Evolutionary conservation across 92 coral and sea anemone species (phyloP).

Genomic region (Zoanthus solanderi): DNA sequence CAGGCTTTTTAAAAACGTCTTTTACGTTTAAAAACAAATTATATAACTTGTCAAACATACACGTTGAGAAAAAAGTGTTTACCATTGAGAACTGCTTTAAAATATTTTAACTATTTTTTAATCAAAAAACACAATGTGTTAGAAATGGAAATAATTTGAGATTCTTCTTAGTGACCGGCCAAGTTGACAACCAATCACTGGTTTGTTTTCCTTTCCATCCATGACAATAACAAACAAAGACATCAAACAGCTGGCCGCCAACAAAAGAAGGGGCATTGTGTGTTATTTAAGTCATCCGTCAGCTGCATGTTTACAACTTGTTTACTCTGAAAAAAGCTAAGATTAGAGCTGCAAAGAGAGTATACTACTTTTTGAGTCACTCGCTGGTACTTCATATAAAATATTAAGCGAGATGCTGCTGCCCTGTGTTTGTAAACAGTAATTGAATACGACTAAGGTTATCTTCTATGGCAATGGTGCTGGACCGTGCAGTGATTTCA

Average conservation of each 20-base stretch:
- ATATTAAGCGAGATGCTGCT: not conserved
- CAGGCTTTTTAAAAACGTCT: not conserved
- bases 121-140: no score
- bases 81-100: not conserved
- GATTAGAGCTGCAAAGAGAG: no score
- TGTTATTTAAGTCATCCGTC: not conserved
- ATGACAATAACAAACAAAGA: not conserved
- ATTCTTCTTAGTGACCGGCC: constrained; percentile 4
- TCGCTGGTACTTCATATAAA: not conserved
- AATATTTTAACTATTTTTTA: not conserved
- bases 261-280: no score
- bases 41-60: not conserved
- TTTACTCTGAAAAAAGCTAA: not conserved
- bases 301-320: not conserved
- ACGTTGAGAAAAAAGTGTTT: not conserved
- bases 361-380: not conserved
- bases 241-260: not conserved
- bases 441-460: not conserved
- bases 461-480: not conserved
- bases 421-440: not conserved
- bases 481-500: not conserved
- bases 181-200: constrained; percentile 34
- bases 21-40: not conserved
- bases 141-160: not conserved
- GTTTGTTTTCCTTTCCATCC: constrained; percentile 9